A percentile compares a stretch with the other conserved stretches of the same genome.
phyloP scores from a whole-genome alignment of 2,888 invertebrate species.

The Lithosia quadra region DNA sequence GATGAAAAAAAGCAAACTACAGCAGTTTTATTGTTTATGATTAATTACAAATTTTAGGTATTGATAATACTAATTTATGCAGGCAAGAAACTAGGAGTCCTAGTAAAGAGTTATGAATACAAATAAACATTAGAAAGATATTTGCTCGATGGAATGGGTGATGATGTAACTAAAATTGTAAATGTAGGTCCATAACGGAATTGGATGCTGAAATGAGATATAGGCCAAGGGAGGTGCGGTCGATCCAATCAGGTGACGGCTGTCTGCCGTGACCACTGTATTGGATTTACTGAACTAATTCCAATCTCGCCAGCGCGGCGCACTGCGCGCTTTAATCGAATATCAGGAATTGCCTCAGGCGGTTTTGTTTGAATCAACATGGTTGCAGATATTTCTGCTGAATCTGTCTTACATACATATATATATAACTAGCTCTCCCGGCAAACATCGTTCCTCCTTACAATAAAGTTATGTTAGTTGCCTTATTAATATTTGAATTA shows the following conservation, averaged over 20 bases:
- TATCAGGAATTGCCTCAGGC: not conserved
- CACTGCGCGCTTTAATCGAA: not conserved
- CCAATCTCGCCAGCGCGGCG: not conserved
- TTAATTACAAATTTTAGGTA: not conserved
- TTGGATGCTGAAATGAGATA: not conserved
- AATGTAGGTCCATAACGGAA: not conserved
- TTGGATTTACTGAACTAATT: conserved; percentile 1
- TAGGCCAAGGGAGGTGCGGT: not conserved
- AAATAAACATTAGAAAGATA: too few species aligned
- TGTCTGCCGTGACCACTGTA: not conserved
- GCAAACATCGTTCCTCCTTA: too few species aligned
- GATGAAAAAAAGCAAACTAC: too few species aligned
- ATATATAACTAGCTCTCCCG: too few species aligned
- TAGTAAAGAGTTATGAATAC: too few species aligned
- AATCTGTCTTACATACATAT: not conserved
- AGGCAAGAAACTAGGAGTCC: too few species aligned
- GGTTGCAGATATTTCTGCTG: not conserved
- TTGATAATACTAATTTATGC: too few species aligned
- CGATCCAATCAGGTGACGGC: conserved; percentile 4
- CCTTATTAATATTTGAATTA: too few species aligned
- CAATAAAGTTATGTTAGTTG: too few species aligned
- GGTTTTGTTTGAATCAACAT: not conserved
- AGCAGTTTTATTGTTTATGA: not conserved
- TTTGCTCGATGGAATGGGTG: not conserved
- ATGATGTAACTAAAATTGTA: not conserved